Evolutionary conservation across 2,888 invertebrate species (phyloP).

Genomic region (Melanostoma mellinum): DNA sequence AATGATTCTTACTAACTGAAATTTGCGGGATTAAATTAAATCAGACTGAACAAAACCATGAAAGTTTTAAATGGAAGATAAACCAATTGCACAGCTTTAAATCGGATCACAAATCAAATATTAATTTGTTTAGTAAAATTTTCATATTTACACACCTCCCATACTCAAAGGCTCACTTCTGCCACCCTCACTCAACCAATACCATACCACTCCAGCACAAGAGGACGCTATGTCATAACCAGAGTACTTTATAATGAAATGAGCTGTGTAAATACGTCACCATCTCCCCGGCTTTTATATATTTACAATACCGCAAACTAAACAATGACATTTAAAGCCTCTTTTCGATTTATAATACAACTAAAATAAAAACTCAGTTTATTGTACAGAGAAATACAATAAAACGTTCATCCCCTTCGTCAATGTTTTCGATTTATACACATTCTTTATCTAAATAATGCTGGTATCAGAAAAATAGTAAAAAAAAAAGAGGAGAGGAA

Average conservation of each 20-base stretch:
- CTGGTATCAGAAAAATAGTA: slow-evolving; percentile 23
- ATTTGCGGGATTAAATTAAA: no score
- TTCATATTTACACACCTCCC: no score
- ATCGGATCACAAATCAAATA: no score
- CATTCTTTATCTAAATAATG: slow-evolving; percentile 28
- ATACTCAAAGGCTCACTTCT: no score
- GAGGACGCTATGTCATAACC: slow-evolving; percentile 18
- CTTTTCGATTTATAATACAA: slow-evolving; percentile 6
- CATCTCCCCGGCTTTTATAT: slow-evolving; percentile 28
- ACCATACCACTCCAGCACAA: neutral
- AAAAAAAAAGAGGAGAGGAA: slow-evolving; percentile 10
- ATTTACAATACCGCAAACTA: slow-evolving; percentile 40
- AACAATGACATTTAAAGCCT: slow-evolving; percentile 28
- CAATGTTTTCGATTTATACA: slow-evolving; percentile 19
- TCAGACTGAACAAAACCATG: no score
- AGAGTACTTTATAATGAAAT: slow-evolving; percentile 5
- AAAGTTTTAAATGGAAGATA: no score
- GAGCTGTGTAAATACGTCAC: slow-evolving; percentile 22
- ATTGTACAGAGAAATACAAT: neutral
- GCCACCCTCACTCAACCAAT: no score
- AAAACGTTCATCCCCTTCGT: slow-evolving; percentile 24
- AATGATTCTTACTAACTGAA: no score
- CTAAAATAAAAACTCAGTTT: slow-evolving; percentile 5
- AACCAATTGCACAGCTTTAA: no score
- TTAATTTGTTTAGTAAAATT: no score